phyloP scores from a whole-genome alignment of 2,888 invertebrate genomes.

The Aproaerema taeniolella region DNA sequence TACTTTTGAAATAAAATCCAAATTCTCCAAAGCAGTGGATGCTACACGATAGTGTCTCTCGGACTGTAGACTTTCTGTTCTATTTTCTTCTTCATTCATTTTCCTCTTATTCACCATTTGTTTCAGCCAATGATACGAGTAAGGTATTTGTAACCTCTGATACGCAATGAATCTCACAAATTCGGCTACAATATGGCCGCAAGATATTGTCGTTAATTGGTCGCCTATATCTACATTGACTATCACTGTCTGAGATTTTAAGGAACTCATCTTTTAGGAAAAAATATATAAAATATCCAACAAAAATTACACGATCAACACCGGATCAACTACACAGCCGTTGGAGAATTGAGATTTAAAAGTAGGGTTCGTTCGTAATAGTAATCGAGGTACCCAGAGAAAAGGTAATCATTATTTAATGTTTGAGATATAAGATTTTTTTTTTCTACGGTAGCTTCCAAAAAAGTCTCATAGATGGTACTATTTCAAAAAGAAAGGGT shows the following conservation, averaged over 20 bases:
- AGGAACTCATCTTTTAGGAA: constrained; percentile 6
- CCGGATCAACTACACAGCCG: too few relatives aligned
- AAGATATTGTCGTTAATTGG: constrained; percentile 73
- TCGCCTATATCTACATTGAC: constrained; percentile 65
- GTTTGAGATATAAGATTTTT: too few relatives aligned
- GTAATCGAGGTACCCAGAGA: too few relatives aligned
- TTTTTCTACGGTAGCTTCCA: too few relatives aligned
- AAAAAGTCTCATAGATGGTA: too few relatives aligned
- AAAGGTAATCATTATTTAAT: too few relatives aligned
- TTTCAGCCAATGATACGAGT: constrained; percentile 68
- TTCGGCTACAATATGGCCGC: constrained; percentile 75
- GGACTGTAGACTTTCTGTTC: constrained; percentile 54
- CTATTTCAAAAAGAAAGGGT: too few relatives aligned
- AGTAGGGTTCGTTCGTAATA: too few relatives aligned
- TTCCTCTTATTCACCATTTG: constrained; percentile 58
- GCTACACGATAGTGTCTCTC: constrained; percentile 59
- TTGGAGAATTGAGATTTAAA: too few relatives aligned
- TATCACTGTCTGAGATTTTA: constrained; percentile 30
- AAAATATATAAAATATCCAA: too few relatives aligned
- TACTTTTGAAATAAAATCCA: constrained; percentile 67
- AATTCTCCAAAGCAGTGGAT: constrained; percentile 57
- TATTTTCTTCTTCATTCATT: constrained; percentile 29
- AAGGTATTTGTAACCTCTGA: constrained; percentile 76
- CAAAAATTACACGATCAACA: too few relatives aligned
- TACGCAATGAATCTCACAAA: constrained; percentile 75